Evolutionary conservation across 2,888 invertebrate species (phyloP), one percentile per base, ranked within the genome.

Genomic region (Catocala sponsa): DNA sequence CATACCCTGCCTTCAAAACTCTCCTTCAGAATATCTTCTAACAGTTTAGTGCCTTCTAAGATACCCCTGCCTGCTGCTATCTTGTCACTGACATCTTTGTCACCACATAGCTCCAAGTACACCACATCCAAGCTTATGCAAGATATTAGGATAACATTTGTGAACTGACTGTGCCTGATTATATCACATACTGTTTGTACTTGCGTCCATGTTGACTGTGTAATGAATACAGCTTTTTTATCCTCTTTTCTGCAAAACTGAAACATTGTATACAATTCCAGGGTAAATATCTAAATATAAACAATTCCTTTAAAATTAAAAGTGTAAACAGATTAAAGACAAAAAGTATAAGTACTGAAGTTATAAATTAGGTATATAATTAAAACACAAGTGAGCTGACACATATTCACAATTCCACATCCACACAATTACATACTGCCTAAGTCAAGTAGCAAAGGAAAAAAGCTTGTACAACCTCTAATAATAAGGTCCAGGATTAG

Each of bases 1-100:
- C 70, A 65, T 84, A 96, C 96, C 91, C 91, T 90, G 78, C 95
- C 95, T 12, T 93, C 94, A 93, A 96, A 96, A 95, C 96, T 96
- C 38, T 86, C 87, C 63, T 70, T 76, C 59, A 79, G 84, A 88
- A 83, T 88, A 67, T 71, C 86, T 63, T 86, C 95, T 78, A 87
- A 71, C 52, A 86, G 82, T 57, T 88, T 90, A 0, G 81, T 85
- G n/a, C 90, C 91, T 59, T 92, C 91, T 0, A 70, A 62, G 0
- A 82, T 80, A 2, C 86, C 91, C 65, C 78, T 84, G 0, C 92
- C 94, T 0, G 90, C 74, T 0, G 88, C 74, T 4, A 93, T 76
- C 5, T 86, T 76, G 72, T 93, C 92, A 55, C 84, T 88, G 0
- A 87, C 89, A 83, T 93, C 91, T 63, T 80, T 86, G 0, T 89